Evolutionary conservation across 2,797 vertebrate genomes (phyloP).

Genomic region (Pseudomugil tenellus): DNA sequence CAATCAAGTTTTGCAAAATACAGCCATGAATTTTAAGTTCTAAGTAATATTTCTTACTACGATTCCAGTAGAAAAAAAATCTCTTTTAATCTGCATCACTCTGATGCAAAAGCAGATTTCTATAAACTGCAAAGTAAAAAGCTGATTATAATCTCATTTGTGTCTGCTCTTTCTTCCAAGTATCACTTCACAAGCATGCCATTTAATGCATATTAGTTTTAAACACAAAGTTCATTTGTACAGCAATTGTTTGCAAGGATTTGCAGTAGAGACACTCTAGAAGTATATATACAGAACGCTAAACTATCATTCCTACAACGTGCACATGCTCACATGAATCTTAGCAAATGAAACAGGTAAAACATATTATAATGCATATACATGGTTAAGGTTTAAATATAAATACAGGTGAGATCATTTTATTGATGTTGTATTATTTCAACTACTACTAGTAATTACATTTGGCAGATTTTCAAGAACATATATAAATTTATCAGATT

Average conservation of each 20-base stretch:
- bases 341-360: neutral
- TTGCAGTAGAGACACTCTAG: constrained; percentile 1
- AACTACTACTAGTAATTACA: neutral
- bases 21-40: too few relatives aligned
- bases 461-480: neutral
- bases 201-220: too few relatives aligned
- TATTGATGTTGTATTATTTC: neutral
- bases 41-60: too few relatives aligned
- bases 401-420: neutral
- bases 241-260: constrained; percentile 6
- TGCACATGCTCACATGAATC: neutral
- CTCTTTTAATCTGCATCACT: neutral
- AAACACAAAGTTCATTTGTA: constrained; percentile 14
- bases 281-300: neutral
- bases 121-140: neutral
- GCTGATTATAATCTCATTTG: neutral
- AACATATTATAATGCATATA: neutral
- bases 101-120: neutral
- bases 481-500: neutral
- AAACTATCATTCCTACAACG: neutral
- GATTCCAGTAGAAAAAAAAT: neutral
- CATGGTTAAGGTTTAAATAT: neutral
- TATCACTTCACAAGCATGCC: neutral
- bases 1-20: too few relatives aligned
- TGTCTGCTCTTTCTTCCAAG: neutral